A percentile compares a stretch with the other conserved stretches of the same genome.
phyloP scores from a whole-genome alignment of 2,888 invertebrate genomes.

The Chalcis sispes region DNA sequence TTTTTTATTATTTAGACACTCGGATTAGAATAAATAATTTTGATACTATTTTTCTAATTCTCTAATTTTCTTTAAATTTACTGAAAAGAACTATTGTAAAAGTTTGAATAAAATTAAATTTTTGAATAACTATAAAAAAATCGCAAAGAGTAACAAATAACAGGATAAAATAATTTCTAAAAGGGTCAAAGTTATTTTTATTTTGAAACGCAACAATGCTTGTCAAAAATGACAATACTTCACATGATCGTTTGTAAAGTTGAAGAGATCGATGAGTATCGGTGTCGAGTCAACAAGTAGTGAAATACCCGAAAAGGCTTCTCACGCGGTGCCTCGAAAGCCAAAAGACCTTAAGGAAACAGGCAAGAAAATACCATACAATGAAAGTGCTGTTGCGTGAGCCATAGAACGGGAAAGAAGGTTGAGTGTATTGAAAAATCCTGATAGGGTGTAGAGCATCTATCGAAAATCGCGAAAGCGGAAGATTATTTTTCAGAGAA shows the following conservation, averaged over 20 bases:
- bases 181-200: too few relatives aligned
- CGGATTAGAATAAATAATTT: too few relatives aligned
- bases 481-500: conserved; percentile 66
- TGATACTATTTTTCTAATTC: too few relatives aligned
- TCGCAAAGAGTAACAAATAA: too few relatives aligned
- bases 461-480: conserved; percentile 68
- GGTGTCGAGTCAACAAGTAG: conserved; percentile 42
- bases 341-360: not conserved
- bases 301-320: conserved; percentile 33
- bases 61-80: too few relatives aligned
- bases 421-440: conserved; percentile 37
- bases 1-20: too few relatives aligned
- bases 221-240: not conserved
- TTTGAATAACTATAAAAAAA: too few relatives aligned
- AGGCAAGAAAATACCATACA: conserved; percentile 29
- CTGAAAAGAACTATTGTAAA: too few relatives aligned
- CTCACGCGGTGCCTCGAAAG: conserved; percentile 14
- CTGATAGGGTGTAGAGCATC: conserved; percentile 53
- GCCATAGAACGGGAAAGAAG: not conserved
- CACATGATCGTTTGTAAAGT: not conserved
- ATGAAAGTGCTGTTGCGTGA: conserved; percentile 56
- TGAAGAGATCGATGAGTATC: conserved; percentile 43
- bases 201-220: conserved; percentile 17
- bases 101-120: too few relatives aligned
- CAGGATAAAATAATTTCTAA: too few relatives aligned